Base-by-base conservation (phyloP, 2,888 invertebrate genomes). In the Drosophila fungiperda region DNA sequence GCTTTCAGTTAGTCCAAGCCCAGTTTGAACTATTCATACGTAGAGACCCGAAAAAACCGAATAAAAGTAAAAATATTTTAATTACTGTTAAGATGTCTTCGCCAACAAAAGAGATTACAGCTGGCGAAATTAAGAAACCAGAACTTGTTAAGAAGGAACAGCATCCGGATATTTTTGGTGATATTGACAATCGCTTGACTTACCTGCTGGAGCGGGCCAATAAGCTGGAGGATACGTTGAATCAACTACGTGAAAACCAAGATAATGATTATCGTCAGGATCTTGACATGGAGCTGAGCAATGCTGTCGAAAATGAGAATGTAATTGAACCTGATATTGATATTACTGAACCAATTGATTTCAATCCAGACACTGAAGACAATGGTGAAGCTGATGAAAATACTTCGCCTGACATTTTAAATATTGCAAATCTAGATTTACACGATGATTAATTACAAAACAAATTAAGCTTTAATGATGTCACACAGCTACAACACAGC, bases 141-240 rank as follows among this genome's bases (percentile, higher is more conserved):
- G 36, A 72, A 53, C 3, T 15, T 32, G 17, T 2, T 48, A 50
- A 49, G 1, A 8, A 23, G 3, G 36, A 35, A 8, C 12, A 35
- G 36, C 55, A 17, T 9, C 3, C 36, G 9, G 61, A 73, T 20
- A 29, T n/a, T 3, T 68, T 83, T 17, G n/a, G 7, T 1, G 69
- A 64, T 1, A 72, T 87, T 45, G 83, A 73, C 42, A 52, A 64
- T 0, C 84, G 82, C 9, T 58, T 87, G 54, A 42, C 42, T 9
- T 0, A 3, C 3, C 20, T 83, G 1, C 2, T 83, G 49, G 69
- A 55, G n/a, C 55, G 55, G 7, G 55, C 38, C 38, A 29, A 38
- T 12, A 26, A n/a, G 26, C 36, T 55, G 8, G 5, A 38, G 38
- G 3, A 7, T 0, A 55, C 36, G 1, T 40, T 55, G 4, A 26